These are phyloP conservation scores for Ctenodactylus gundi DNA, from an alignment of 2,113 vertebrate genomes.

Conservation along the genomic window DNA sequence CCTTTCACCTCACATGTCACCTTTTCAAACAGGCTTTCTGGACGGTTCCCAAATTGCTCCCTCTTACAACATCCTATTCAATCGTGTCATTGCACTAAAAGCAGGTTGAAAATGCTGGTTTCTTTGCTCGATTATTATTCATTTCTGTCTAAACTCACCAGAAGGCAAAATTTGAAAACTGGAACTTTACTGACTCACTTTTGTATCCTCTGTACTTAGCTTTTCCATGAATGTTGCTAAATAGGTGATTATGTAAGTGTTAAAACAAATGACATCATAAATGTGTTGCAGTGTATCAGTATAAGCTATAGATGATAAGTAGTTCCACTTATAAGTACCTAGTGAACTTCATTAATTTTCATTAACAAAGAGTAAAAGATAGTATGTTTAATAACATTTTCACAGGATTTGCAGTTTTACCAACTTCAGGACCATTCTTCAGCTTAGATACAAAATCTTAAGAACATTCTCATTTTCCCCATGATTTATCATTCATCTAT, in stretches of 20 bases:
- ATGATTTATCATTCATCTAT: background rate
- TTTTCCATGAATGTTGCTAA: background rate
- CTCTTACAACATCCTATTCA: background rate
- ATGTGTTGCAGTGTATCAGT: background rate
- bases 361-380: background rate
- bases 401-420: background rate
- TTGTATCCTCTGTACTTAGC: background rate
- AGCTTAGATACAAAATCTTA: background rate
- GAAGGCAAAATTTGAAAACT: background rate
- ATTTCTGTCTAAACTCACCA: background rate
- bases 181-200: background rate
- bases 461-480: background rate
- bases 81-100: background rate
- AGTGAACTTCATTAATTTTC: background rate
- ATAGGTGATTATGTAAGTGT: background rate
- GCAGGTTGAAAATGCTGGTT: background rate
- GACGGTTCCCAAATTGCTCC: background rate
- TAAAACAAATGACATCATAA: background rate
- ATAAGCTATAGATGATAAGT: background rate
- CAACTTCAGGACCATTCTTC: background rate
- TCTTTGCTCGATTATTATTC: background rate
- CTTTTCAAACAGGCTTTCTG: background rate
- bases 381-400: background rate
- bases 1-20: background rate
- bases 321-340: background rate